These are phyloP conservation scores for Halichoerus grypus DNA, from an alignment of 2,113 vertebrate species.

Conservation along the genomic window DNA sequence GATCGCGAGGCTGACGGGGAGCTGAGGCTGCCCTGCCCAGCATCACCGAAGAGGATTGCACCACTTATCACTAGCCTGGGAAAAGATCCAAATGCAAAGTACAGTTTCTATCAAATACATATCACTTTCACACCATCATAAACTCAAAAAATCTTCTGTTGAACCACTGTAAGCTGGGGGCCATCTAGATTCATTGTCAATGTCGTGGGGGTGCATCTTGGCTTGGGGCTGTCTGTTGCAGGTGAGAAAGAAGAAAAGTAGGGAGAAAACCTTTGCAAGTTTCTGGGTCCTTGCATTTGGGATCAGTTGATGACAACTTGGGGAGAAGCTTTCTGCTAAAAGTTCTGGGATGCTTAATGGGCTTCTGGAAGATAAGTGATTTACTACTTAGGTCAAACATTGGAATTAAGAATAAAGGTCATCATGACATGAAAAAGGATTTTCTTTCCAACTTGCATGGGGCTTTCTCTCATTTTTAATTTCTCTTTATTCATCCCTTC, in stretches of 20 bases:
- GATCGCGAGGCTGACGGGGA: neutral
- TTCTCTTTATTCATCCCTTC: neutral
- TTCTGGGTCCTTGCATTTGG: neutral
- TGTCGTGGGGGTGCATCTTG: neutral
- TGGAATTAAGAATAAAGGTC: conserved; percentile 20
- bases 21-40: neutral
- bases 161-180: neutral
- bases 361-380: neutral
- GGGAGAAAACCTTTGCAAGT: neutral
- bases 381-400: neutral
- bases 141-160: neutral
- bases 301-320: neutral
- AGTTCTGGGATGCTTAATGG: neutral
- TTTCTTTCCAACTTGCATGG: neutral
- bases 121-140: neutral
- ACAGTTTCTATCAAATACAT: neutral
- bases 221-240: neutral
- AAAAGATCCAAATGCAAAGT: neutral
- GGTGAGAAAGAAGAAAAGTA: neutral
- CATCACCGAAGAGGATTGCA: neutral
- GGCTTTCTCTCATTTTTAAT: neutral
- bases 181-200: neutral
- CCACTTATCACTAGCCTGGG: neutral
- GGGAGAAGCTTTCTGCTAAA: neutral
- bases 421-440: neutral